phyloP scores from a whole-genome alignment of 1,140 invertebrate species.

The Zophobas atratus region DNA sequence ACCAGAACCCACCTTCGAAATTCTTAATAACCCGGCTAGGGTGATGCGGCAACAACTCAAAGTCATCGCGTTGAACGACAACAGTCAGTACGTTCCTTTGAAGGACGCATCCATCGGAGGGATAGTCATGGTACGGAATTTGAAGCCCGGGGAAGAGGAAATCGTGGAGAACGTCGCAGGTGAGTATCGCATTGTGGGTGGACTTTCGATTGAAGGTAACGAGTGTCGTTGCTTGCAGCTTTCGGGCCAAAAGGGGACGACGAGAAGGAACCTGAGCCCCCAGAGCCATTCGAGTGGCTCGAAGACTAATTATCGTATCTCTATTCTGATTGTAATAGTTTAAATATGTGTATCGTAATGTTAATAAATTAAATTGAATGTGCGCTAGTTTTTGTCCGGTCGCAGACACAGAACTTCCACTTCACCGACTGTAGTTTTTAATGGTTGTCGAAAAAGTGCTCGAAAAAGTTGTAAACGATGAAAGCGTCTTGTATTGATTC shows the following conservation, averaged over 20 bases:
- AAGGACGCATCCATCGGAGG: slow-evolving; percentile 96
- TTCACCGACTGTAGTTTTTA: too few relatives aligned
- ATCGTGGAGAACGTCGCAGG: slow-evolving; percentile 93
- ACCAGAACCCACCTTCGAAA: slow-evolving; percentile 91
- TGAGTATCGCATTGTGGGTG: slow-evolving; percentile 45
- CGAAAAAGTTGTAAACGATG: background rate
- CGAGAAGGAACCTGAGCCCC: slow-evolving; percentile 96
- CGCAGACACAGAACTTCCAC: background rate
- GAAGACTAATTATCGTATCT: slow-evolving; percentile 78
- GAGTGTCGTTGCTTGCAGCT: slow-evolving; percentile 71
- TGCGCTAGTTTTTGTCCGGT: background rate
- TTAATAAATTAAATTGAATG: slow-evolving; percentile 22
- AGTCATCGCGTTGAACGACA: slow-evolving; percentile 86
- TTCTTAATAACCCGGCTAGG: slow-evolving; percentile 94
- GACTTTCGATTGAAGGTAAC: slow-evolving; percentile 9
- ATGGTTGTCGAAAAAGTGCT: background rate
- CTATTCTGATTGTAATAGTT: background rate
- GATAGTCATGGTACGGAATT: slow-evolving; percentile 94
- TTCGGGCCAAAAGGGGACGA: slow-evolving; percentile 95
- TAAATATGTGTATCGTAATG: slow-evolving; percentile 37
- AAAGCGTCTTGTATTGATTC: slow-evolving; percentile 13
- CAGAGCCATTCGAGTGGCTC: slow-evolving; percentile 96
- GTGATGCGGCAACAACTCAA: slow-evolving; percentile 95
- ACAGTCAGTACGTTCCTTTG: slow-evolving; percentile 85
- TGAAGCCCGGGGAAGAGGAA: slow-evolving; percentile 86